phyloP scores from a whole-genome alignment of 1,140 invertebrate species.

The Zaprionus ornatus region DNA sequence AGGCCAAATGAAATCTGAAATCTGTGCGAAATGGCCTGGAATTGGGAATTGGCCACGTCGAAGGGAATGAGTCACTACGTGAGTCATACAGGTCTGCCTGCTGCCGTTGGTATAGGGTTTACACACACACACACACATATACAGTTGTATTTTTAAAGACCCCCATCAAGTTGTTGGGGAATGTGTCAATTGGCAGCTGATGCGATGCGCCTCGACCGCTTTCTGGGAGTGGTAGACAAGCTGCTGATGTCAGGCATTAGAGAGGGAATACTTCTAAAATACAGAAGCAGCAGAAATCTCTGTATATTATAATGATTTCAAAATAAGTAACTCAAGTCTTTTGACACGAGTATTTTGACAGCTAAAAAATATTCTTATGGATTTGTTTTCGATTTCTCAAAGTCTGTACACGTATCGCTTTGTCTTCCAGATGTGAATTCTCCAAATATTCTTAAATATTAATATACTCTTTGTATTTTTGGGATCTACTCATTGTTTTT shows the following conservation, averaged over 20 bases:
- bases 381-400: neutral
- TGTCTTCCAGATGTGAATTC: neutral
- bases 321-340: neutral
- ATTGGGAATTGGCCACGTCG: slow-evolving; percentile 33
- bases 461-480: neutral
- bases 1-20: slow-evolving; percentile 46
- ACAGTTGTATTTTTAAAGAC: slow-evolving; percentile 15
- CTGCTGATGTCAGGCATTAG: slow-evolving; percentile 31
- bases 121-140: slow-evolving; percentile 4
- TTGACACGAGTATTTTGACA: neutral
- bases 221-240: slow-evolving; percentile 8
- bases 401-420: neutral
- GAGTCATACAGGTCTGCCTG: neutral
- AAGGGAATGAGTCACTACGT: slow-evolving; percentile 4
- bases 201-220: neutral
- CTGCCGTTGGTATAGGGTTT: neutral
- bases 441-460: neutral
- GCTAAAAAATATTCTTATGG: neutral
- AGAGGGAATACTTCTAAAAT: neutral
- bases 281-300: neutral
- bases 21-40: slow-evolving; percentile 71
- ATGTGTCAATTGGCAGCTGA: slow-evolving; percentile 30
- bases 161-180: slow-evolving; percentile 28
- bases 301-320: neutral
- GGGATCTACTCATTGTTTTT: neutral